Evolutionary conservation across 30 jellyfish, hydroid and myxozoan genomes (phyloP).

Genomic region (Aurelia aurita complex sp. Pacific): DNA sequence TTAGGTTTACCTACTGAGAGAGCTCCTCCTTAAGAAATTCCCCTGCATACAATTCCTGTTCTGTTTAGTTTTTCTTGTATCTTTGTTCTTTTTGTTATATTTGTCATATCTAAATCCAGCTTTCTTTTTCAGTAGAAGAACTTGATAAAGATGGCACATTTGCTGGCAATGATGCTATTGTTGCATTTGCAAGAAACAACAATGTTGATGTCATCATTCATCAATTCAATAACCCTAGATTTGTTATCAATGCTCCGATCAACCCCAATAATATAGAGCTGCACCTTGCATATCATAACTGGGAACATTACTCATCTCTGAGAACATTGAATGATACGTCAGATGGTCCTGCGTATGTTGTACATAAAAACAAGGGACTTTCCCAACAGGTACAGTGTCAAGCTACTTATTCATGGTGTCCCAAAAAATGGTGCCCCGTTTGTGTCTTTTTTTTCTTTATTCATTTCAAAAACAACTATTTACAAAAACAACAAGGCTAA

Average conservation of each 20-base stretch:
- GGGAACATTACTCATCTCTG: conserved; percentile 81
- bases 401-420: no score
- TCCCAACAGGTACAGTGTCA: no score
- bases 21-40: no score
- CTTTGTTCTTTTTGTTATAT: no score
- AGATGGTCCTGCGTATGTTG: conserved; percentile 44
- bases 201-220: conserved; percentile 77
- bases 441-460: no score
- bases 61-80: no score
- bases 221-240: conserved; percentile 78
- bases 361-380: conserved; percentile 13
- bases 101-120: neutral
- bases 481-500: no score
- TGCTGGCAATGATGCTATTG: conserved; percentile 91
- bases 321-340: conserved; percentile 52
- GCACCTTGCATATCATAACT: conserved; percentile 80
- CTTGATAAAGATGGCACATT: conserved; percentile 74
- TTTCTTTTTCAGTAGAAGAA: conserved; percentile 57
- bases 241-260: conserved; percentile 56
- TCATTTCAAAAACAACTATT: no score
- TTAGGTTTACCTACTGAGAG: no score
- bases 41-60: no score
- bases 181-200: conserved; percentile 74
- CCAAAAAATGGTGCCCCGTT: no score
- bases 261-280: conserved; percentile 40